phyloP scores from a whole-genome alignment of 2,888 invertebrate species.

The Brachyptera risi region DNA sequence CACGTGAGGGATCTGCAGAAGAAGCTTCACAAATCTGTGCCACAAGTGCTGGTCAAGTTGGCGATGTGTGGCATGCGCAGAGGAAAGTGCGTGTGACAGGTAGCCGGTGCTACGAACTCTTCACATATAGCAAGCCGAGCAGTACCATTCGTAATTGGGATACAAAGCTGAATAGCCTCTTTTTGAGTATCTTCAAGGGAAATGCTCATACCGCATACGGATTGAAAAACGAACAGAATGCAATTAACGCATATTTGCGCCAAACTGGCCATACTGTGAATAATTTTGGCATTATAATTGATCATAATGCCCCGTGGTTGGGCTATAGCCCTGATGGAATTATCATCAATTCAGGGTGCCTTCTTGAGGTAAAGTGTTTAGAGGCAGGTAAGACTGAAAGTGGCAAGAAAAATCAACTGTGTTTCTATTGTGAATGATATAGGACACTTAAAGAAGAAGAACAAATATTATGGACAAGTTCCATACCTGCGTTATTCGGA shows the following conservation, averaged over 20 bases:
- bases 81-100: neutral
- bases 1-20: neutral
- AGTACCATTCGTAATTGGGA: neutral
- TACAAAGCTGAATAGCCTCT: neutral
- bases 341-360: neutral
- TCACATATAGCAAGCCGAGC: neutral
- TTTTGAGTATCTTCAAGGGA: neutral
- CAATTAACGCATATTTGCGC: neutral
- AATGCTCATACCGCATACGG: neutral
- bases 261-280: neutral
- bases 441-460: neutral
- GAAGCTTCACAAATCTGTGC: neutral
- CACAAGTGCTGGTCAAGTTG: neutral
- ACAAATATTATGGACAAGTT: slow-evolving; percentile 7
- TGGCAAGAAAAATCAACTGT: neutral
- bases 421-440: neutral
- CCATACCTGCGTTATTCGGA: no score
- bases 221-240: neutral
- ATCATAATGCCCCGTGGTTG: slow-evolving; percentile 1
- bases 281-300: neutral
- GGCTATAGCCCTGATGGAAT: slow-evolving; percentile 12
- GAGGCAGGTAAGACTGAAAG: neutral
- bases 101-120: no score
- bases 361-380: slow-evolving; percentile 1
- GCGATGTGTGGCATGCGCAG: neutral